phyloP scores from a whole-genome alignment of 2,113 vertebrate species.

The Podarcis muralis region DNA sequence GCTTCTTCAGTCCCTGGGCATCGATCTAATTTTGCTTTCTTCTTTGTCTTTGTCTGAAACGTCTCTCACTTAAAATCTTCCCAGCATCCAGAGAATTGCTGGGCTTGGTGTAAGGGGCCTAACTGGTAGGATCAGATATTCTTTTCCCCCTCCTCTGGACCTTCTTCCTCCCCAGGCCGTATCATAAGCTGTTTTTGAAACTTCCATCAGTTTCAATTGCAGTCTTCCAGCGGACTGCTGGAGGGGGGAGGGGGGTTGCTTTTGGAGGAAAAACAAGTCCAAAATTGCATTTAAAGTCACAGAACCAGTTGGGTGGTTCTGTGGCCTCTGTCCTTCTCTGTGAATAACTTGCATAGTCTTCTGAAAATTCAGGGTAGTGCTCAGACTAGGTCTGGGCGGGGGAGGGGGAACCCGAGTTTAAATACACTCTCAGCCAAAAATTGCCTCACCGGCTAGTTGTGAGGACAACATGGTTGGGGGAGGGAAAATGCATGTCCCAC shows the following conservation, averaged over 20 bases:
- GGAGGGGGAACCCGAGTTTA: not conserved
- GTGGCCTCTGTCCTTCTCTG: not conserved
- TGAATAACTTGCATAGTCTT: not conserved
- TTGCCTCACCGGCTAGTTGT: not conserved
- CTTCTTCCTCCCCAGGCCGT: no score
- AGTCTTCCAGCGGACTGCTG: not conserved
- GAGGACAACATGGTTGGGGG: not conserved
- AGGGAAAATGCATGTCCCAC: not conserved
- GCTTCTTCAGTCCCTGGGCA: no score
- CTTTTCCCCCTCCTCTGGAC: not conserved
- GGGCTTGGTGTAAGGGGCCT: not conserved
- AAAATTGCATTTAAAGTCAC: not conserved
- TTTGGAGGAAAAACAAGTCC: not conserved
- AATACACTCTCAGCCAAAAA: not conserved
- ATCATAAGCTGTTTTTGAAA: not conserved
- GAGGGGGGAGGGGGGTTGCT: not conserved
- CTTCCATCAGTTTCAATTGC: not conserved
- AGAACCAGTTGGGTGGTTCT: not conserved
- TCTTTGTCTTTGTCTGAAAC: not conserved
- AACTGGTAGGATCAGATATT: not conserved
- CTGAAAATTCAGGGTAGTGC: not conserved
- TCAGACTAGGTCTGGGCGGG: not conserved
- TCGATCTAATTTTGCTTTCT: conserved; percentile 19
- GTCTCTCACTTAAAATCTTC: not conserved
- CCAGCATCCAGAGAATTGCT: not conserved